Conservation (phyloP, 1,140 invertebrate genomes). For the Drosophila subobscura region DNA sequence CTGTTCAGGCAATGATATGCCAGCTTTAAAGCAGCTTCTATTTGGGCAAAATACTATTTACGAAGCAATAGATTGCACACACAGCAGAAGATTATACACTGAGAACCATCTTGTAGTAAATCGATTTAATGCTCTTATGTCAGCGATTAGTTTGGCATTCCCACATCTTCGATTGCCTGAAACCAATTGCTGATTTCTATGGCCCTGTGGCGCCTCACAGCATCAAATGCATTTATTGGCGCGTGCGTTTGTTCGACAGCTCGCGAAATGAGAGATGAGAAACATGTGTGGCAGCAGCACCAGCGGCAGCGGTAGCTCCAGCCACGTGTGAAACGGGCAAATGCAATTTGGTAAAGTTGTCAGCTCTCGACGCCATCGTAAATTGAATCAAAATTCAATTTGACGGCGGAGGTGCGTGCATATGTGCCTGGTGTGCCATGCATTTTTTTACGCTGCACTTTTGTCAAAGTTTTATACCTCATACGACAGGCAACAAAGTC, state of each 20-base stretch:
- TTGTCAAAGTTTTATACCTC: conserved; percentile 18
- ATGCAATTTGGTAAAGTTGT: conserved; percentile 64
- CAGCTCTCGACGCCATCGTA: conserved; percentile 29
- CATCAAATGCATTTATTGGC: conserved; percentile 35
- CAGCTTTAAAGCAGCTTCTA: background rate
- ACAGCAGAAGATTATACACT: too few relatives aligned
- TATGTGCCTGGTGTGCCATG: background rate
- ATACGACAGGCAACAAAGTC: conserved; percentile 23
- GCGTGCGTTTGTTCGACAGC: conserved; percentile 39
- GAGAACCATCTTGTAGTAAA: too few relatives aligned
- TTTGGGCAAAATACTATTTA: too few relatives aligned
- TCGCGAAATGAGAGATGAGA: conserved; percentile 27
- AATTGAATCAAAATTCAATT: conserved; percentile 54
- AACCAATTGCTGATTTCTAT: conserved; percentile 2
- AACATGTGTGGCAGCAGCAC: conserved; percentile 31
- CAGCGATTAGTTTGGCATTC: too few relatives aligned
- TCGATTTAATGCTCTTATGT: too few relatives aligned
- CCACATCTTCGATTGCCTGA: background rate
- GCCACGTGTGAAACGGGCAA: conserved; percentile 64
- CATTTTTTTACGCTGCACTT: background rate
- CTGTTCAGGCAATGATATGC: conserved; percentile 4
- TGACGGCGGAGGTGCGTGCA: conserved; percentile 21
- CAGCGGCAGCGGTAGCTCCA: conserved; percentile 3
- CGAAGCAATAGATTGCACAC: too few relatives aligned
- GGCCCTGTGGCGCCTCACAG: background rate